phyloP scores from a whole-genome alignment of 2,888 invertebrate genomes.

The Folsomia candida region DNA sequence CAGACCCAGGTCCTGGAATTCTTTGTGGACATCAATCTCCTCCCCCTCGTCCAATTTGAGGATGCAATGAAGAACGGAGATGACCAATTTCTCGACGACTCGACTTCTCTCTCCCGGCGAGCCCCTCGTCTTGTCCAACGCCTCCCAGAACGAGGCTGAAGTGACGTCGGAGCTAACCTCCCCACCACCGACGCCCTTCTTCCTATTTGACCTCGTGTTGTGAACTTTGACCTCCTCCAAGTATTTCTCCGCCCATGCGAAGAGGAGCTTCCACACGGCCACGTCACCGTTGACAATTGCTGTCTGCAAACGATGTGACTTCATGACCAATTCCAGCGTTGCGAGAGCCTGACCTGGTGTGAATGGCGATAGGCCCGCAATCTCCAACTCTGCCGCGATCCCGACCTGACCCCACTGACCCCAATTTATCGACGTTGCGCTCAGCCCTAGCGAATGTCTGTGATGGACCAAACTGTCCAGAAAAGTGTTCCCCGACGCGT shows the following conservation, averaged over 20 bases:
- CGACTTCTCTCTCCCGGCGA: neutral
- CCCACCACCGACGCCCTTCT: neutral
- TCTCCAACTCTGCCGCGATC: slow-evolving; percentile 19
- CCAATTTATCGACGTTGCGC: slow-evolving; percentile 26
- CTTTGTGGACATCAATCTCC: slow-evolving; percentile 20
- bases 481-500: slow-evolving; percentile 27
- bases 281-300: slow-evolving; percentile 22
- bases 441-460: slow-evolving; percentile 21
- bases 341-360: slow-evolving; percentile 28
- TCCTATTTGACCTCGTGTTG: too few relatives aligned
- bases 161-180: neutral
- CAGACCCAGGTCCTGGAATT: slow-evolving; percentile 29
- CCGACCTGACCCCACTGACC: slow-evolving; percentile 32
- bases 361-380: slow-evolving; percentile 26
- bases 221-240: slow-evolving; percentile 20
- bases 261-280: slow-evolving; percentile 10
- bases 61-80: neutral
- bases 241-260: slow-evolving; percentile 10
- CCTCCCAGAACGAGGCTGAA: neutral
- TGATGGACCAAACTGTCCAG: slow-evolving; percentile 29
- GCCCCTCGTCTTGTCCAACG: neutral
- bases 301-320: slow-evolving; percentile 15
- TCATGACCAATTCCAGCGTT: too few relatives aligned
- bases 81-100: neutral
- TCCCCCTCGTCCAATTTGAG: slow-evolving; percentile 28